Evolutionary conservation across 2,797 vertebrate genomes (phyloP).

Genomic region (Gallinago stenura): DNA sequence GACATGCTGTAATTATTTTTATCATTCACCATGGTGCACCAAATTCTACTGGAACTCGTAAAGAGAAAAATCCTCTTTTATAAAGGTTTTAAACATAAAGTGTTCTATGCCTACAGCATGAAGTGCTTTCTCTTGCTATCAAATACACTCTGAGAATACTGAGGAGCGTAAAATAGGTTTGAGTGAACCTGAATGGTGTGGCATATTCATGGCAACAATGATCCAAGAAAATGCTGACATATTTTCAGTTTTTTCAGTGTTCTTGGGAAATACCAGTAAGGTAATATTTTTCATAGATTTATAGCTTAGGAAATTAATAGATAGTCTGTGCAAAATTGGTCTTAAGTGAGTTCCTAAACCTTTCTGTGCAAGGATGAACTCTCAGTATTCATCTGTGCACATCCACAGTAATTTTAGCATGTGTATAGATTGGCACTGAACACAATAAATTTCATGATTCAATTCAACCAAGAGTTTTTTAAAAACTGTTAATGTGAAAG

Average conservation of each 20-base stretch:
- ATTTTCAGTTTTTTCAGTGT: neutral
- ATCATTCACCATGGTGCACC: neutral
- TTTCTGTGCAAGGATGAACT: neutral
- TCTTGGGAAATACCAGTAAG: neutral
- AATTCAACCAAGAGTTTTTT: neutral
- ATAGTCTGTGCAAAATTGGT: neutral
- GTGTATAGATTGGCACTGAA: neutral
- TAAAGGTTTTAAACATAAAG: neutral
- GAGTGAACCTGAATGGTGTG: neutral
- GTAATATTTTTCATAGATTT: neutral
- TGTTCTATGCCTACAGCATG: neutral
- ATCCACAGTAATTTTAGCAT: fast-evolving
- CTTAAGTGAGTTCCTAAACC: neutral
- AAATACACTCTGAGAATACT: neutral
- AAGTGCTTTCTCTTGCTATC: neutral
- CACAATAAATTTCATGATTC: neutral
- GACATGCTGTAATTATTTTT: neutral
- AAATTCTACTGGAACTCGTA: neutral
- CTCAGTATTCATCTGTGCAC: neutral
- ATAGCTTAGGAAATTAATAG: neutral
- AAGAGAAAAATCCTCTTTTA: neutral
- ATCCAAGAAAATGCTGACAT: neutral
- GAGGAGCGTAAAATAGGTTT: neutral
- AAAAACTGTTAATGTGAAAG: neutral
- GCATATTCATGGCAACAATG: neutral